Evolutionary conservation across 2,113 vertebrate genomes (phyloP).

Genomic region (Telmatochromis brichardi): DNA sequence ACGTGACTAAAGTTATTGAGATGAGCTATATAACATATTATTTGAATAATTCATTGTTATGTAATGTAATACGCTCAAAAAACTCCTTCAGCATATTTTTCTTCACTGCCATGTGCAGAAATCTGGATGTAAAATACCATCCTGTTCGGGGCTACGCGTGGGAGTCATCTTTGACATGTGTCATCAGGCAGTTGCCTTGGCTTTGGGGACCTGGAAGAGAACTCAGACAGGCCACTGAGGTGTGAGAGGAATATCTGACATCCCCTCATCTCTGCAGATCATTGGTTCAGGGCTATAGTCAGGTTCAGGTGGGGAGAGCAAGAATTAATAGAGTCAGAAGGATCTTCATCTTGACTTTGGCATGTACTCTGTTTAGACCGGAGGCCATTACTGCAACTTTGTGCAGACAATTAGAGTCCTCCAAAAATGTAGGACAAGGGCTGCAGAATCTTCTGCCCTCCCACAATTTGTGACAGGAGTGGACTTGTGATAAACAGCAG

Average conservation of each 20-base stretch:
- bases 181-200: not conserved
- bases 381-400: not conserved
- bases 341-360: not conserved
- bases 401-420: not conserved
- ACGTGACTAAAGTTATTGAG: not conserved
- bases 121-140: not conserved
- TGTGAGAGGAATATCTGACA: conserved; percentile 28
- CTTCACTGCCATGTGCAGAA: not conserved
- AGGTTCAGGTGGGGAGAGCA: not conserved
- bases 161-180: conserved; percentile 27
- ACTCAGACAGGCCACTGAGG: conserved; percentile 3
- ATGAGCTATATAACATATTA: not conserved
- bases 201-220: not conserved
- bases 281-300: not conserved
- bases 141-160: not conserved
- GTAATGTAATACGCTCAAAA: not conserved
- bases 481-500: not conserved
- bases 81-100: not conserved
- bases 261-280: not conserved
- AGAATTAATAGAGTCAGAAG: not conserved
- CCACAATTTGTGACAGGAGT: not conserved
- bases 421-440: not conserved
- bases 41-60: not conserved
- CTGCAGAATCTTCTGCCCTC: not conserved
- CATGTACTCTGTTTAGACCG: not conserved